phyloP scores from a whole-genome alignment of 2,797 vertebrate species.

The Malurus splendens region DNA sequence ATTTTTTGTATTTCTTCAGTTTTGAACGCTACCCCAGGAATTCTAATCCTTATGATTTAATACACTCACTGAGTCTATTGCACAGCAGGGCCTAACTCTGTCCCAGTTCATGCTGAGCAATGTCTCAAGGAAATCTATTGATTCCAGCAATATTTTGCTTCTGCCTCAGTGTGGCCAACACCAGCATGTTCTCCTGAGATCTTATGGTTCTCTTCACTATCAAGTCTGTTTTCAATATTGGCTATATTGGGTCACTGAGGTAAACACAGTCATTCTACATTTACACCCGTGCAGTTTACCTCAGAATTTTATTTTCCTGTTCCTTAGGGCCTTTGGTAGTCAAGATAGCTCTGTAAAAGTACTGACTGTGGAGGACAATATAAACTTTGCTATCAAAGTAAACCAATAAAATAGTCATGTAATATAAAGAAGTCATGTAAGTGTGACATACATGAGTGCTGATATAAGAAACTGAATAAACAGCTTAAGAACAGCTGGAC shows the following conservation, averaged over 20 bases:
- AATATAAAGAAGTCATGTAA: slow-evolving; percentile 27
- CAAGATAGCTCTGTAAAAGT: neutral
- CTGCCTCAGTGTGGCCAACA: neutral
- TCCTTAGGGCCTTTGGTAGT: neutral
- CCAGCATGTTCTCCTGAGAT: neutral
- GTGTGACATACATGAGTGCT: slow-evolving; percentile 40
- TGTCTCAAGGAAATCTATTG: neutral
- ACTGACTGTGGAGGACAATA: slow-evolving; percentile 1
- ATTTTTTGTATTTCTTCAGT: neutral
- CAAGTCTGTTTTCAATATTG: neutral
- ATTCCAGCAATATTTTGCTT: neutral
- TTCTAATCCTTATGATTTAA: neutral
- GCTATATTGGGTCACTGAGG: neutral
- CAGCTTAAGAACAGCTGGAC: slow-evolving; percentile 28
- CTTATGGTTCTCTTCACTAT: neutral
- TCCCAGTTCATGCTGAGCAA: neutral
- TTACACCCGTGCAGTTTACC: neutral
- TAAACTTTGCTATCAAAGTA: slow-evolving; percentile 14
- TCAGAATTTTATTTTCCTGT: neutral
- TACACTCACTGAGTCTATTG: neutral
- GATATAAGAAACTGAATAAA: slow-evolving; percentile 30
- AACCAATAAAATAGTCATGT: neutral
- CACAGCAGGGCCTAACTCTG: neutral
- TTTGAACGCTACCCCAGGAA: neutral
- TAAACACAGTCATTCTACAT: neutral